Evolutionary conservation across 2,888 invertebrate species (phyloP), one percentile per base, ranked within the genome.

Genomic region (Synanthedon vespiformis): DNA sequence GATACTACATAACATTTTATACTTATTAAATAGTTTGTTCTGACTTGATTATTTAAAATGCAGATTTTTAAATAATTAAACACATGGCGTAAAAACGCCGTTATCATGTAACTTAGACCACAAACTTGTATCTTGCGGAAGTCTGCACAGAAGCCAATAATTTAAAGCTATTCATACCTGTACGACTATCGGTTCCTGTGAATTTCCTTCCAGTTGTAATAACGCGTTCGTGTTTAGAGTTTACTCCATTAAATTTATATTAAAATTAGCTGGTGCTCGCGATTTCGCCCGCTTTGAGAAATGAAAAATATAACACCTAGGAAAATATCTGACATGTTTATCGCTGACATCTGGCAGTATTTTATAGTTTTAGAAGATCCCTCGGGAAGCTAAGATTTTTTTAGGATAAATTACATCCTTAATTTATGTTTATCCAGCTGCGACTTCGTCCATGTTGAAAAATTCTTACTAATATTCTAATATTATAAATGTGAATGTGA

Each of bases 91-190:
- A 41, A 41, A 41, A 41, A 41, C 41, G 41, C 41, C 3, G 41
- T 41, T 13, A n/a, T 3, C n/a, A 3, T 13, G 18, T 12, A 40
- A 3, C 50, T 58, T 61, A 50, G 3, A 56, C 65, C 61, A 55
- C 40, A 54, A 52, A 49, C 57, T 52, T 53, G 54, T 54, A 57
- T 59, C 57, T 57, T 51, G 53, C 55, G 58, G 58, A 58, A 58
- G 63, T 57, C 58, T 40, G 54, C 53, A 58, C n/a, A 44, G 44
- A 44, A 44, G 52, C 54, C 57, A 57, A 62, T 61, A 64, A 64
- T 64, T 61, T 60, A 56, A 56, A 61, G 61, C 51, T 50, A 52
- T 55, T 54, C 54, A 52, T 56, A 50, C 52, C 13, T 27, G 18
- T 8, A 27, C 48, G 52, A 50, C 49, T 47, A 51, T 22, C 56